phyloP scores from a whole-genome alignment of 53 echinoderm and acorn worm species.

The Holothuria scabra region DNA sequence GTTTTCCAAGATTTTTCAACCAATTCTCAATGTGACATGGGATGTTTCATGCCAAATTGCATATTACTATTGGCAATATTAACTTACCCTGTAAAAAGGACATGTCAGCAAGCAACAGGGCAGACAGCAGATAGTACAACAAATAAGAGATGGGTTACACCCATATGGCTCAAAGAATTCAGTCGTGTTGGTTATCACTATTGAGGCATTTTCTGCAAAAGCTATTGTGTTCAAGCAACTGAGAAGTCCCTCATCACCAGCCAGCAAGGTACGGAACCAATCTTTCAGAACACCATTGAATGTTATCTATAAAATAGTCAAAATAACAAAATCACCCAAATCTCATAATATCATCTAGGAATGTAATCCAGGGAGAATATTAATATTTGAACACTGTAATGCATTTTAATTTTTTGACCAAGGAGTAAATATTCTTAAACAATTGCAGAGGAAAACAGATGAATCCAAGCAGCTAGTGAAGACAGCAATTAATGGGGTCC shows the following conservation, averaged over 20 bases:
- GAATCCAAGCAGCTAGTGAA: too few relatives aligned
- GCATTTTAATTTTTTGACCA: too few relatives aligned
- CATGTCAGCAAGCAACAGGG: constrained; percentile 71
- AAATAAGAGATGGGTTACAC: constrained; percentile 46
- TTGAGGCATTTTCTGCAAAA: constrained; percentile 45
- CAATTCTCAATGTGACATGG: too few relatives aligned
- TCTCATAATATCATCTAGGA: not conserved
- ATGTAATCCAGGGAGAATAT: too few relatives aligned
- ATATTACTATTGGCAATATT: too few relatives aligned
- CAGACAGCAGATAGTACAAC: constrained; percentile 57
- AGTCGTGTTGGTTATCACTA: constrained; percentile 61
- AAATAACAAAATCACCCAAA: constrained; percentile 9
- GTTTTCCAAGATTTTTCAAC: too few relatives aligned
- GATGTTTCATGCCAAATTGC: too few relatives aligned
- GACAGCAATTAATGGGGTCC: too few relatives aligned
- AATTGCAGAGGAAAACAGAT: too few relatives aligned
- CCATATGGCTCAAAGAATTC: constrained; percentile 63
- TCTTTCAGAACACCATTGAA: constrained; percentile 57
- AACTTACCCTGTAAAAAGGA: constrained; percentile 73
- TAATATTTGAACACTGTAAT: too few relatives aligned
- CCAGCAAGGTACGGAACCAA: constrained; percentile 61
- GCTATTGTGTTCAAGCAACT: constrained; percentile 50
- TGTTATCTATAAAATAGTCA: constrained; percentile 51
- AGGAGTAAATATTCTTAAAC: too few relatives aligned
- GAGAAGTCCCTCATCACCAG: constrained; percentile 31